Evolutionary conservation across 2,888 invertebrate genomes (phyloP).

Genomic region (Malthinus flaveolus): DNA sequence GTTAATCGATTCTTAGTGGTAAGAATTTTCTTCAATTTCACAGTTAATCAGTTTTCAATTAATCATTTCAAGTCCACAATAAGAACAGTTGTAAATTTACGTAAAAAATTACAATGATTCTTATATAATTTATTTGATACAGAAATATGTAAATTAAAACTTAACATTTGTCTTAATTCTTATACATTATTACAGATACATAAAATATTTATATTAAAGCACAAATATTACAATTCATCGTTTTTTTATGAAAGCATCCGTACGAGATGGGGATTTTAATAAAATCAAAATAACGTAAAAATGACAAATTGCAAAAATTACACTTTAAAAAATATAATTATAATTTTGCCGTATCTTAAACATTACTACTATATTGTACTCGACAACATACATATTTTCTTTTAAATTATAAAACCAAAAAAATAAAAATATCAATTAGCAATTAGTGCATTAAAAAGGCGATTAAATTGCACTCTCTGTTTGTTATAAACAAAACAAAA

Average conservation of each 20-base stretch:
- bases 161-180: conserved; percentile 24
- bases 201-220: conserved; percentile 29
- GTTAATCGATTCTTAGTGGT: too few relatives aligned
- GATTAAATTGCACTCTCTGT: conserved; percentile 1
- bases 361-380: conserved; percentile 5
- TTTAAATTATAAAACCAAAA: neutral
- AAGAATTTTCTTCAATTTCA: too few relatives aligned
- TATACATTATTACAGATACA: conserved; percentile 19
- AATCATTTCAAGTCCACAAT: too few relatives aligned
- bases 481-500: neutral
- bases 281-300: neutral
- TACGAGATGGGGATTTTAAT: neutral
- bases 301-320: conserved; percentile 3
- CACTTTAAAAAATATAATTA: conserved; percentile 4
- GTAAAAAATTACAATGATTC: conserved; percentile 1
- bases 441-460: conserved; percentile 1
- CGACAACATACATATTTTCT: conserved; percentile 2
- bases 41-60: too few relatives aligned
- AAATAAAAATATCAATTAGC: neutral
- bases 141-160: conserved; percentile 27
- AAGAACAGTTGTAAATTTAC: neutral
- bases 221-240: conserved; percentile 17
- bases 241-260: neutral
- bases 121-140: conserved; percentile 22
- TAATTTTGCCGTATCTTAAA: conserved; percentile 1